Evolutionary conservation across 2,888 invertebrate genomes (phyloP).

Genomic region (Melinaea menophilus): DNA sequence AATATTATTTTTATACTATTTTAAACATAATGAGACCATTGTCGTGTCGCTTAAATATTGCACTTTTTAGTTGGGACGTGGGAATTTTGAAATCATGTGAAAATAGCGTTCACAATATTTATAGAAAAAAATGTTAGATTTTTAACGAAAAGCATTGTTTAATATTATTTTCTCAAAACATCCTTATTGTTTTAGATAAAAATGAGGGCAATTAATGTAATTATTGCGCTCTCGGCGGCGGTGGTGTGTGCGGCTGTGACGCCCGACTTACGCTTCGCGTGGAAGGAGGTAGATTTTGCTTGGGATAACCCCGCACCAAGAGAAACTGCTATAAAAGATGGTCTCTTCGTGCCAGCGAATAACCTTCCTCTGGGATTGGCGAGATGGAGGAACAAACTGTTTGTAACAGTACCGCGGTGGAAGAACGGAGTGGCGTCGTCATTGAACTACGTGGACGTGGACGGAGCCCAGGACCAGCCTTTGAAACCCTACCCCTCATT

Average conservation of each 20-base stretch:
- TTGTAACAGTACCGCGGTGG: slow-evolving; percentile 84
- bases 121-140: no score
- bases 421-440: slow-evolving; percentile 84
- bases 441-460: slow-evolving; percentile 81
- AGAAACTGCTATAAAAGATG: slow-evolving; percentile 78
- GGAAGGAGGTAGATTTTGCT: slow-evolving; percentile 82
- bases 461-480: slow-evolving; percentile 82
- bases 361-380: slow-evolving; percentile 85
- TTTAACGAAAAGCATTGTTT: neutral
- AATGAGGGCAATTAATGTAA: slow-evolving; percentile 44
- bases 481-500: slow-evolving; percentile 87
- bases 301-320: slow-evolving; percentile 81
- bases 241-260: slow-evolving; percentile 62
- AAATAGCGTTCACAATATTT: neutral
- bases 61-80: neutral
- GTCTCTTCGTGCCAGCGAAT: slow-evolving; percentile 79
- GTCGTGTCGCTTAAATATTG: neutral
- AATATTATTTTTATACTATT: neutral
- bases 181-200: slow-evolving; percentile 35
- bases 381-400: slow-evolving; percentile 83
- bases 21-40: neutral
- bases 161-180: neutral
- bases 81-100: neutral
- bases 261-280: slow-evolving; percentile 81
- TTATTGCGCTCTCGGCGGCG: slow-evolving; percentile 49